Evolutionary conservation across 2,888 invertebrate species (phyloP), one percentile per base, ranked within the genome.

Genomic region (Dyspetes luteomarginatus): DNA sequence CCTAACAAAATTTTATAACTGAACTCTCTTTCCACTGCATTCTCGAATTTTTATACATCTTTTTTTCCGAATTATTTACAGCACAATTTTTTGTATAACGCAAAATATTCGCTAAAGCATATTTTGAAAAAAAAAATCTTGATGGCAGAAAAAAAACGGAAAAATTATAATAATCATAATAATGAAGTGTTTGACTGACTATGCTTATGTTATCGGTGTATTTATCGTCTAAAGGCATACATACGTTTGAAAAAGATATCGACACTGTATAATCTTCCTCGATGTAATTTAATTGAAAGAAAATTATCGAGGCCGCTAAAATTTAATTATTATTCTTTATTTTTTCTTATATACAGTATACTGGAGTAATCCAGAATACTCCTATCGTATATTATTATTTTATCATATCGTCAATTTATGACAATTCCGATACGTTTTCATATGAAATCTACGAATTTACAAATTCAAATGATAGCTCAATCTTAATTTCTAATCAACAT

Each of bases 391-490:
- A n/a, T n/a, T n/a, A n/a, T 67, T 19, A 26, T 58, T n/a, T 26
- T 7, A 15, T 50, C 36, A 2, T 50, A 30, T 36, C 65, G 36
- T 48, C 15, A 68, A 68, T 43, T 30, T 24, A 58, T 58, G 55
- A 26, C 45, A 43, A 72, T 72, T 62, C 36, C n/a, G 12, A 72
- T 72, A 75, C 52, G 24, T 55, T 67, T n/a, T 60, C 60, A 72
- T 71, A 80, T 41, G 80, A 80, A 80, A 80, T 80, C 72, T 76
- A 76, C 36, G 58, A 65, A 24, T 78, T 72, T 80, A 80, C 65
- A 80, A 45, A 56, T 64, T 68, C 24, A 28, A 19, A 24, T 15
- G 58, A 7, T 56, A 36, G 58, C 30, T n/a, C 17, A 43, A 48
- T 52, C 69, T 65, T 50, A 52, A 43, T 7, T 41, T 56, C 50